Evolutionary conservation across 1,140 invertebrate genomes (phyloP).

Genomic region (Leptoteleia sp.): DNA sequence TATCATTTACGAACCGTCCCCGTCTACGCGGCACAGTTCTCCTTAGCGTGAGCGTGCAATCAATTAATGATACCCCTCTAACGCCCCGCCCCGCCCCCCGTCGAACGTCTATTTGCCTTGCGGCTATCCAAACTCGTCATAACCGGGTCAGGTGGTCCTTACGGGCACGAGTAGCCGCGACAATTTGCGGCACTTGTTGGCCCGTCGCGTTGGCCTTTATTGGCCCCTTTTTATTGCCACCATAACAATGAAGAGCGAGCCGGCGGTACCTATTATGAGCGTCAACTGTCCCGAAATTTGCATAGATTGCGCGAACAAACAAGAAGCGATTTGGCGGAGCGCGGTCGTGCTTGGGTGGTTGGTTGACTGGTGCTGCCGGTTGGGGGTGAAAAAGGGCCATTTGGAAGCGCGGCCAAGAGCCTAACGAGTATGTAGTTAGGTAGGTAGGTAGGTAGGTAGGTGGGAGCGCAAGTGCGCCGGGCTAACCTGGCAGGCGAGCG

Average conservation of each 20-base stretch:
- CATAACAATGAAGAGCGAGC: constrained; percentile 20
- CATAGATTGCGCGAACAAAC: constrained; percentile 18
- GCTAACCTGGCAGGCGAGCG: constrained; percentile 59
- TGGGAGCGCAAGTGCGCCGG: no score
- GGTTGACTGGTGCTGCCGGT: no score
- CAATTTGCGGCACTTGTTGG: no score
- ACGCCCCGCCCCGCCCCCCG: no score
- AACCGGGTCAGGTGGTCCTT: no score
- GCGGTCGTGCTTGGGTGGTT: no score
- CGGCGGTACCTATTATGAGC: constrained; percentile 4
- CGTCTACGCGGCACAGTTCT: background rate
- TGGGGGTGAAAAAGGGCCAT: constrained; percentile 13
- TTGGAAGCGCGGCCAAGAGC: constrained; percentile 25
- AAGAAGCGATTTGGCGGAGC: constrained; percentile 16
- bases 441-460: no score
- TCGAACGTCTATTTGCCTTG: constrained; percentile 1
- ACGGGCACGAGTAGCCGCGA: no score
- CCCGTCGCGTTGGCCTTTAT: no score
- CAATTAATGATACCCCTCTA: no score
- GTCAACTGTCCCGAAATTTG: constrained; percentile 3
- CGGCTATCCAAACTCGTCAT: no score
- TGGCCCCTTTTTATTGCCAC: background rate
- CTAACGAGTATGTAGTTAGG: constrained; percentile 28
- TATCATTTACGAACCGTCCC: background rate
- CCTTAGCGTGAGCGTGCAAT: background rate